Conservation (phyloP, 2,888 invertebrate species). For the Meganola albula region DNA sequence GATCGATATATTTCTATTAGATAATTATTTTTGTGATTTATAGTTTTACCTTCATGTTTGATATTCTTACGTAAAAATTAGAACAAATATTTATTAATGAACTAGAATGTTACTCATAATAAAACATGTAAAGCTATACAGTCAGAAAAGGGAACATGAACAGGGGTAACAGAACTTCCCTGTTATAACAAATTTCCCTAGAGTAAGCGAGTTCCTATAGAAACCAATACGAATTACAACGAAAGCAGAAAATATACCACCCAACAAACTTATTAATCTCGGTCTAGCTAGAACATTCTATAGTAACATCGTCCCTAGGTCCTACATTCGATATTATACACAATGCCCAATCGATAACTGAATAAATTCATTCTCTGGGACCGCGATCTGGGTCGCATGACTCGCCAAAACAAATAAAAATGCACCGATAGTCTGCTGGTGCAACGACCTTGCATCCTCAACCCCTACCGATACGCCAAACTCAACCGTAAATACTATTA, state of each 20-base stretch:
- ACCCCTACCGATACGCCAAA: constrained; percentile 23
- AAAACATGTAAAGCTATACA: too few relatives aligned
- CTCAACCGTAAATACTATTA: constrained; percentile 27
- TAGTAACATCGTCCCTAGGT: constrained; percentile 36
- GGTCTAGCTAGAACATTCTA: constrained; percentile 13
- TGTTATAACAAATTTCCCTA: background rate
- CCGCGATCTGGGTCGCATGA: constrained; percentile 72
- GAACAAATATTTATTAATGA: too few relatives aligned
- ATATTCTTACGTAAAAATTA: too few relatives aligned
- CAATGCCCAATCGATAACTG: constrained; percentile 71
- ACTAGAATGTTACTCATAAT: too few relatives aligned
- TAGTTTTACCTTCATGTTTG: too few relatives aligned
- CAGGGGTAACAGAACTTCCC: constrained; percentile 32
- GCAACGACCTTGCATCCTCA: constrained; percentile 72
- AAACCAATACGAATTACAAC: background rate
- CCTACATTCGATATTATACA: constrained; percentile 56
- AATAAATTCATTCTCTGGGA: constrained; percentile 71
- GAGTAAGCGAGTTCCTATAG: background rate
- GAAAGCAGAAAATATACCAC: background rate
- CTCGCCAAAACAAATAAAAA: constrained; percentile 76
- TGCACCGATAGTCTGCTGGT: constrained; percentile 67
- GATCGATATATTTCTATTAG: too few relatives aligned
- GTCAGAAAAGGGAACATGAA: constrained; percentile 25
- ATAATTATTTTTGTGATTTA: too few relatives aligned
- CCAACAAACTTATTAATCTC: constrained; percentile 22